Evolutionary conservation across 2,797 vertebrate species (phyloP).

Genomic region (Sebastes baramenuke): DNA sequence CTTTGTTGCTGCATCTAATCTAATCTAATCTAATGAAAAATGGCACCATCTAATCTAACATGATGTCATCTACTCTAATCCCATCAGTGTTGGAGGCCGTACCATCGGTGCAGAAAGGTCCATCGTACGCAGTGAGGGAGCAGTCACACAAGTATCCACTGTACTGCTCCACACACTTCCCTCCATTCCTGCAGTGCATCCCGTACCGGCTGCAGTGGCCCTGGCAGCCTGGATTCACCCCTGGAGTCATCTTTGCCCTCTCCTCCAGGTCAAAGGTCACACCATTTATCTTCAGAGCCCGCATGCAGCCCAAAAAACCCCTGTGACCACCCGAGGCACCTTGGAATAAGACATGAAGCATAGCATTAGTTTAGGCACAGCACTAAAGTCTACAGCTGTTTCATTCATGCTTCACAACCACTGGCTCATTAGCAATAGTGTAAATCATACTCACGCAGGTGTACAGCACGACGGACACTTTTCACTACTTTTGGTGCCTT

Average conservation of each 20-base stretch:
- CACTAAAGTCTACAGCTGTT: background rate
- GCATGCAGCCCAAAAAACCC: slow-evolving; percentile 95
- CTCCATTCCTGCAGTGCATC: slow-evolving; percentile 91
- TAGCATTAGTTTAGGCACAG: background rate
- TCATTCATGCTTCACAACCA: background rate
- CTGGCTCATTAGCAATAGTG: background rate
- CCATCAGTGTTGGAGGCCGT: background rate
- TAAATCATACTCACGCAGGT: background rate
- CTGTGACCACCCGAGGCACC: slow-evolving; percentile 93
- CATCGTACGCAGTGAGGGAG: slow-evolving; percentile 90
- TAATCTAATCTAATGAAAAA: background rate
- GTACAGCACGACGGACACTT: background rate
- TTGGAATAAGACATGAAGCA: slow-evolving; percentile 45
- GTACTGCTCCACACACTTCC: slow-evolving; percentile 94
- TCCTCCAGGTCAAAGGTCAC: slow-evolving; percentile 91
- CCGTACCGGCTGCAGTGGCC: slow-evolving; percentile 94
- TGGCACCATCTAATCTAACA: background rate
- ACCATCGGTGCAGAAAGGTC: slow-evolving; percentile 93
- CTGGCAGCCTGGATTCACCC: slow-evolving; percentile 92
- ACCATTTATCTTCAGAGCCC: slow-evolving; percentile 91
- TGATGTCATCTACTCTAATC: background rate
- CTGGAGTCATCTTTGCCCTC: slow-evolving; percentile 87
- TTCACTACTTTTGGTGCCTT: background rate
- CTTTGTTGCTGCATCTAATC: background rate
- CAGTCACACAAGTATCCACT: slow-evolving; percentile 95